Evolutionary conservation across 2,113 vertebrate genomes (phyloP), one percentile per base, ranked within the genome.

Genomic region (Parus major): DNA sequence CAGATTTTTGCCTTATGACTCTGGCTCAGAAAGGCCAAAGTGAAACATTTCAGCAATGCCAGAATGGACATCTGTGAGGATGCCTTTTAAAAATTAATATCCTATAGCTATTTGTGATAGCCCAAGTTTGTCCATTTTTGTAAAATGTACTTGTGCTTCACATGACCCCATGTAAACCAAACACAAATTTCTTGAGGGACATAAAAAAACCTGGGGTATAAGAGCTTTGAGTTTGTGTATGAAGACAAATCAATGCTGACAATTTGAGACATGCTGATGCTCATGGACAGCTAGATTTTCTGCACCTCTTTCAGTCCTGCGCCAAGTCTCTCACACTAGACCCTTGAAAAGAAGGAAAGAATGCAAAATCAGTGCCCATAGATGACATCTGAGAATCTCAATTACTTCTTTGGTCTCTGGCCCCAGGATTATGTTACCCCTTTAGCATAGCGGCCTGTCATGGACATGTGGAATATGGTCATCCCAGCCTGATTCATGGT

Each of bases 31-130:
- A 76, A 61, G 87, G 78, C 88, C 11, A 11, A 89, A 94, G 64
- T 80, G 70, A 65, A 95, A 73, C 50, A 29, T 60, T 69, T 63
- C 33, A 91, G 23, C 50, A 33, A 57, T 80, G 94, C 96, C 95
- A 97, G 92, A 95, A 95, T 60, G 76, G 90, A 96, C 95, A 96
- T 92, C 96, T 97, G 96, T 42, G 68, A 75, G 75, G 79, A 95
- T 78, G 21, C 64, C 47, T 94, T 76, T 88, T 69, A 31, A 22
- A 85, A 56, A 68, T 71, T 55, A 94, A 89, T 82, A 72, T 70
- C 39, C 66, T 52, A 49, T 59, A 53, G 70, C 46, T 61, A 70
- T 94, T 85, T 82, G 79, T 86, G 39, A 60, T 36, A 52, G n/a
- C 50, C 53, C 2, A 1, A 23, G 7, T 81, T 84, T 84, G 69